These are phyloP conservation scores for Synanthedon andrenaeformis DNA, from an alignment of 2,888 invertebrate genomes.

Conservation along the genomic window DNA sequence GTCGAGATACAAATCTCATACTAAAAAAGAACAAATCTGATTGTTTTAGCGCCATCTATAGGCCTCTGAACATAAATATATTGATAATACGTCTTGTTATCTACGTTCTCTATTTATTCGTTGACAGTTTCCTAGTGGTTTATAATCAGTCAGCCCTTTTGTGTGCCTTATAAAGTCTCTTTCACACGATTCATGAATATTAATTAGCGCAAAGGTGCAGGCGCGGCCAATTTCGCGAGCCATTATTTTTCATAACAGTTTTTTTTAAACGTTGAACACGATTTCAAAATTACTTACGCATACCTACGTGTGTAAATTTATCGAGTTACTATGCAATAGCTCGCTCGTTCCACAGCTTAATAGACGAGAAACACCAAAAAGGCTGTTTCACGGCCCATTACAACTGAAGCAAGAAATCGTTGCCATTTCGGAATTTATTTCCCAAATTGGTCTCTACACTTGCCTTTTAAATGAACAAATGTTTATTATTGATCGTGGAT, in stretches of 20 bases:
- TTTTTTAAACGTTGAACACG: background rate
- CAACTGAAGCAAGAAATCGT: background rate
- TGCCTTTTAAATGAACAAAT: too few relatives aligned
- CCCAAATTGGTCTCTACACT: too few relatives aligned
- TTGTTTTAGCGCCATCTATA: too few relatives aligned
- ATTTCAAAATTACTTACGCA: background rate
- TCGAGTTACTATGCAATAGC: background rate
- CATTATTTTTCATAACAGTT: background rate
- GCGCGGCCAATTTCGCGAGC: conserved; percentile 1
- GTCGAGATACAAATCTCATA: too few relatives aligned
- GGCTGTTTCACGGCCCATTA: background rate
- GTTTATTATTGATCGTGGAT: too few relatives aligned
- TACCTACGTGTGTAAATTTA: background rate
- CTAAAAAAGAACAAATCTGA: too few relatives aligned
- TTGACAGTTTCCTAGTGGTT: background rate
- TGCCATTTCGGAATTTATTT: too few relatives aligned
- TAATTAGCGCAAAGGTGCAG: conserved; percentile 15
- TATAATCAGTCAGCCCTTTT: background rate
- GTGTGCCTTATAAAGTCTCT: background rate
- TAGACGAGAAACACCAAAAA: background rate
- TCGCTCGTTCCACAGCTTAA: background rate
- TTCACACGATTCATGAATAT: conserved; percentile 12
- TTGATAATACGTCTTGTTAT: too few relatives aligned
- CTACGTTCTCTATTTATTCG: background rate
- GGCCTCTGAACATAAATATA: too few relatives aligned